Conservation (phyloP, 1,140 invertebrate species). For the Leptoteleia sp. region DNA sequence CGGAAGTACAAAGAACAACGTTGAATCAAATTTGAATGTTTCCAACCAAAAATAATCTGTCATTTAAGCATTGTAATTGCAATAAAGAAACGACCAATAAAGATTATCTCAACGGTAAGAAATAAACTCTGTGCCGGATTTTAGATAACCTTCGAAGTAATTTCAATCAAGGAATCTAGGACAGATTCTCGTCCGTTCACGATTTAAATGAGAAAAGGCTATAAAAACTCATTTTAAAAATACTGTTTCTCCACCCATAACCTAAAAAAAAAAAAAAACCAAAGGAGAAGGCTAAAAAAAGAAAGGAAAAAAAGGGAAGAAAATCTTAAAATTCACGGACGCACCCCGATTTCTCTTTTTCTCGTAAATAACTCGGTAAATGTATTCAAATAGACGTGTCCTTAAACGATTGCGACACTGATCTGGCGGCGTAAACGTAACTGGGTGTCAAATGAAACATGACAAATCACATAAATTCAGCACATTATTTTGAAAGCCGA, state of each 20-base stretch:
- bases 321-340: no score
- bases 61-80: conserved; percentile 6
- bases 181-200: background rate
- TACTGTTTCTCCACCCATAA: no score
- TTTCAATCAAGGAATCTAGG: conserved; percentile 6
- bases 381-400: conserved; percentile 36
- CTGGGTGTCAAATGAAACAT: conserved; percentile 42
- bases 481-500: conserved; percentile 44
- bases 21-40: background rate
- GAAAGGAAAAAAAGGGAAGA: no score
- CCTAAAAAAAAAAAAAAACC: no score
- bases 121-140: conserved; percentile 8
- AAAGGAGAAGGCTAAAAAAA: no score
- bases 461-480: conserved; percentile 61
- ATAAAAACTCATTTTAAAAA: no score
- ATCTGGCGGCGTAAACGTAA: conserved; percentile 1
- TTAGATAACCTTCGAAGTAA: conserved; percentile 3
- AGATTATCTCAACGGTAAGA: conserved; percentile 2
- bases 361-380: conserved; percentile 26
- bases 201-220: background rate
- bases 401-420: conserved; percentile 42
- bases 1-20: conserved; percentile 1
- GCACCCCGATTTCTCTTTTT: conserved; percentile 40
- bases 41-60: background rate
- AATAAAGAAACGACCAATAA: conserved; percentile 5